Evolutionary conservation across 2,888 invertebrate genomes (phyloP).

Genomic region (Melanchra persicariae): DNA sequence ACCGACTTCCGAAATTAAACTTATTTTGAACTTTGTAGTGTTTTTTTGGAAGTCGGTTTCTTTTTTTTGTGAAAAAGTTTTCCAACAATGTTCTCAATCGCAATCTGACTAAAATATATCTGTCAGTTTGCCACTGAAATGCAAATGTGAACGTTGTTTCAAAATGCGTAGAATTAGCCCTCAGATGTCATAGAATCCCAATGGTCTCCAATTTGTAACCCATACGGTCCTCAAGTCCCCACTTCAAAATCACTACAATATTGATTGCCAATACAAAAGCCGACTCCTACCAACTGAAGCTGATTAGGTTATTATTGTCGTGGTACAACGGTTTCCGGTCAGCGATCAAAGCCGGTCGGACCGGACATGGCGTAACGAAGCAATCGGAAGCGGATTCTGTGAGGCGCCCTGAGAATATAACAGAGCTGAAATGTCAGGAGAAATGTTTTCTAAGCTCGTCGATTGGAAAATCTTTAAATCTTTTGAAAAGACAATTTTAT

Average conservation of each 20-base stretch:
- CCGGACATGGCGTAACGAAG: constrained; percentile 62
- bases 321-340: constrained; percentile 57
- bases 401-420: constrained; percentile 14
- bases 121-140: too few species aligned
- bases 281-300: neutral
- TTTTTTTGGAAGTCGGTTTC: too few species aligned
- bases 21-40: too few species aligned
- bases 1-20: too few species aligned
- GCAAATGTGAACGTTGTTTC: too few species aligned
- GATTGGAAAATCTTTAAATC: neutral
- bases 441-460: neutral
- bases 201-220: neutral
- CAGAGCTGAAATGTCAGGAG: constrained; percentile 3
- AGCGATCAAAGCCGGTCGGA: constrained; percentile 57
- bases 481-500: neutral
- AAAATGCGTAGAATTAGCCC: too few species aligned
- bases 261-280: constrained; percentile 8
- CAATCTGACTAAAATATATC: too few species aligned
- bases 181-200: neutral
- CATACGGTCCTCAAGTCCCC: neutral
- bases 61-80: too few species aligned
- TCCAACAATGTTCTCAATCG: too few species aligned
- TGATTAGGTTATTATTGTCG: constrained; percentile 30
- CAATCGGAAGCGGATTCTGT: constrained; percentile 54
- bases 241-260: constrained; percentile 14